These are phyloP conservation scores for Trididemnum clinides DNA, from an alignment of 23 tunicate species.

Conservation along the genomic window DNA sequence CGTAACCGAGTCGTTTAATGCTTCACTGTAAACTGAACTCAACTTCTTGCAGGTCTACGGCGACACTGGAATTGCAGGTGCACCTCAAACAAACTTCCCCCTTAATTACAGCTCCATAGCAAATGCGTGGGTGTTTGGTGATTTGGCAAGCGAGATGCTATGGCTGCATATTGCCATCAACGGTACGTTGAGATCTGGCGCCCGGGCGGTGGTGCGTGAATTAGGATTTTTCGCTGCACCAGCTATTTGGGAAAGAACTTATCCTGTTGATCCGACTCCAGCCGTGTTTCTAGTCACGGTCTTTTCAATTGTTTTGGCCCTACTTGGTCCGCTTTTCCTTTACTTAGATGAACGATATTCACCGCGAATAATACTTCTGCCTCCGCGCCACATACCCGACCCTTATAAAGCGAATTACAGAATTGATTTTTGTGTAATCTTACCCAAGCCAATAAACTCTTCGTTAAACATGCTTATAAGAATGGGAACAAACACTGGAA, in stretches of 20 bases:
- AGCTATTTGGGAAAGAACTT: conserved; percentile 29
- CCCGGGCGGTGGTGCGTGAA: conserved; percentile 43
- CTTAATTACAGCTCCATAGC: conserved; percentile 70
- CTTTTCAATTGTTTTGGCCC: background rate
- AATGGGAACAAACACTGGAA: background rate
- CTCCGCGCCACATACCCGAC: background rate
- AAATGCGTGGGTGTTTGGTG: conserved; percentile 50
- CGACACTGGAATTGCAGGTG: conserved; percentile 29
- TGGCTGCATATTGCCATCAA: conserved; percentile 67
- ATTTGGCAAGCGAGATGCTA: conserved; percentile 52
- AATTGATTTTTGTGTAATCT: background rate
- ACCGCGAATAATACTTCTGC: background rate
- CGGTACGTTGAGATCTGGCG: conserved; percentile 28
- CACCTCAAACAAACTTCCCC: conserved; percentile 29
- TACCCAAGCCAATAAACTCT: background rate
- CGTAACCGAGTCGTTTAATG: too few relatives aligned
- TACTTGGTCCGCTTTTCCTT: conserved; percentile 9
- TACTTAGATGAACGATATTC: conserved; percentile 4
- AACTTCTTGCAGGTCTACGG: conserved; percentile 77
- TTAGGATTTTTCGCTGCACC: conserved; percentile 64
- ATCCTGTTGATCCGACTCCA: conserved; percentile 56
- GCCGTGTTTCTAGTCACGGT: background rate
- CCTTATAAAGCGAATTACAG: background rate
- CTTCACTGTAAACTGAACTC: too few relatives aligned
- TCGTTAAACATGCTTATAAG: conserved; percentile 27